Conservation (phyloP, 2,888 invertebrate species). For the Caenorhabditis sp. region DNA sequence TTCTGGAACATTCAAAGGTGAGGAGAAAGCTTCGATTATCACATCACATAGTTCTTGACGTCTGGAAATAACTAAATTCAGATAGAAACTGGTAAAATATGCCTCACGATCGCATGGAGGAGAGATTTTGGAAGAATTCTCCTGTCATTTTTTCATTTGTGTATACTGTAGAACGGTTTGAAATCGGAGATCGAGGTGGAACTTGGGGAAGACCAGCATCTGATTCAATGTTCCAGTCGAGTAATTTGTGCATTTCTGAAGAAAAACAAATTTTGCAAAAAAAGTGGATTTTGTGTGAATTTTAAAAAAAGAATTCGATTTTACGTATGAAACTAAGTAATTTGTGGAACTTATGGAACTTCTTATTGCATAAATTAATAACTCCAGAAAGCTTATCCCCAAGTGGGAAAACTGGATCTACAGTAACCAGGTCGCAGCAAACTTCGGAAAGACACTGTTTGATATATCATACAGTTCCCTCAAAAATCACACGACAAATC, state of each 20-base stretch:
- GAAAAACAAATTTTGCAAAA: no score
- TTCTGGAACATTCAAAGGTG: constrained; percentile 15
- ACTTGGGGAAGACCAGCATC: constrained; percentile 16
- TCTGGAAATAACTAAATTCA: constrained; percentile 13
- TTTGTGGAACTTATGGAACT: no score
- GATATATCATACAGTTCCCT: no score
- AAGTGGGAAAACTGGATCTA: no score
- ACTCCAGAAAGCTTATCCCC: background rate
- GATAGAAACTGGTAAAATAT: background rate
- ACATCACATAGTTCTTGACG: constrained; percentile 34
- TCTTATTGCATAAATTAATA: no score
- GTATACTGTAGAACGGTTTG: constrained; percentile 21
- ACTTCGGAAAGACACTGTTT: no score
- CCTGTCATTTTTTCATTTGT: constrained; percentile 30
- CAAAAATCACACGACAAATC: no score
- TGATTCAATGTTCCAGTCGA: constrained; percentile 21
- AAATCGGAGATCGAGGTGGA: constrained; percentile 24
- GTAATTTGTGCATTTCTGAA: constrained; percentile 5
- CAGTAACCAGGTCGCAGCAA: no score
- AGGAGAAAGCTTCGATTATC: constrained; percentile 24
- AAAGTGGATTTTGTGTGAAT: no score
- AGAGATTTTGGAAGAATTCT: constrained; percentile 35
- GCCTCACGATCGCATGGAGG: constrained; percentile 28
- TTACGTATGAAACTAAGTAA: no score
- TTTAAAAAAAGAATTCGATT: no score